Percentiles rank a stretch among this genome's conserved stretches.
Evolutionary conservation across 2,888 invertebrate species (phyloP).

Genomic region (Ischnus inquisitorius): DNA sequence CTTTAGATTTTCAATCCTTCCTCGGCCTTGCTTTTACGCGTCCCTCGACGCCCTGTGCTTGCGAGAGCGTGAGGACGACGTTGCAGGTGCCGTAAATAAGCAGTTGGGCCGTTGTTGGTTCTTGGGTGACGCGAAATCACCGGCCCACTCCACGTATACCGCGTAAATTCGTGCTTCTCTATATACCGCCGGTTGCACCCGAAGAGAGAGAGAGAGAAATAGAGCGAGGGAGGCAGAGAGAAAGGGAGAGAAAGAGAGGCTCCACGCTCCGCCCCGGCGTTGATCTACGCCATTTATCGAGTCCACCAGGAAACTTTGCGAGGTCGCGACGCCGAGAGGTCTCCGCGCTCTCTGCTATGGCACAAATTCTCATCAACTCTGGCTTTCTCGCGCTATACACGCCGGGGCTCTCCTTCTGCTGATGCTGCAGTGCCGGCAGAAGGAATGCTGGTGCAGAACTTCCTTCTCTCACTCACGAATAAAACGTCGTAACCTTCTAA

Average conservation of each 20-base stretch:
- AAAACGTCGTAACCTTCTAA: conserved; percentile 48
- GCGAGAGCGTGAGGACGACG: conserved; percentile 64
- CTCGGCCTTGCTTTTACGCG: conserved; percentile 75
- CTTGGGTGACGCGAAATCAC: conserved; percentile 72
- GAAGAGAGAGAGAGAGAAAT: conserved; percentile 8
- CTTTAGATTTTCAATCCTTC: conserved; percentile 79
- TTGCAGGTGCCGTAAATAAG: conserved; percentile 73
- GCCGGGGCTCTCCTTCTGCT: not conserved
- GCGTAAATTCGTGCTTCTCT: conserved; percentile 59
- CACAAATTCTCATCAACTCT: conserved; percentile 68
- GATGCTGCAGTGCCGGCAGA: conserved; percentile 26
- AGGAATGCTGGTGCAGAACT: conserved; percentile 14
- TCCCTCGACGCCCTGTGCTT: conserved; percentile 75
- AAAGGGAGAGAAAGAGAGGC: conserved; percentile 28
- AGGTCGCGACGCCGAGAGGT: conserved; percentile 64
- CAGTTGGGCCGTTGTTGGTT: conserved; percentile 72
- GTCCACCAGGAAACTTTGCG: conserved; percentile 67
- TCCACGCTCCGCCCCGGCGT: conserved; percentile 59
- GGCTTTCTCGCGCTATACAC: conserved; percentile 49
- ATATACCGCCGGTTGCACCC: not conserved
- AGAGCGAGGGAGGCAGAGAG: conserved; percentile 1
- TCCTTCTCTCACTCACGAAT: conserved; percentile 36
- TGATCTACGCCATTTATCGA: conserved; percentile 71
- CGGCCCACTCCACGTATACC: conserved; percentile 70
- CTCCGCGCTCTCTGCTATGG: conserved; percentile 64